Evolutionary conservation across 2,113 vertebrate species (phyloP).

Genomic region (Rhynchopsitta pachyrhyncha): DNA sequence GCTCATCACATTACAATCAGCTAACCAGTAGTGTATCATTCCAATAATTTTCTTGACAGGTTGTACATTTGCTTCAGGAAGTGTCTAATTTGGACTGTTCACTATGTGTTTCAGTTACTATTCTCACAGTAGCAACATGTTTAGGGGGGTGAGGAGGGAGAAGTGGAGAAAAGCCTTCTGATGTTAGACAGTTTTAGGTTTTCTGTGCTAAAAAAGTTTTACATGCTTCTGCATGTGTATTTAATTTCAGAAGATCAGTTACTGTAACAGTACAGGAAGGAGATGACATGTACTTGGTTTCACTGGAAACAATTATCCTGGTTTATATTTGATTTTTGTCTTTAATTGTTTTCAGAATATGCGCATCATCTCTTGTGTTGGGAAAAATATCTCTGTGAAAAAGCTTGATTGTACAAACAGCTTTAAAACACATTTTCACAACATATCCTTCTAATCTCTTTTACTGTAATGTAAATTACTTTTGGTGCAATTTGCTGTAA

Average conservation of each 20-base stretch:
- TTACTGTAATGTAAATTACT: neutral
- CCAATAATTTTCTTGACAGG: neutral
- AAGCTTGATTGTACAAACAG: neutral
- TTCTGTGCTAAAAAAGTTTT: neutral
- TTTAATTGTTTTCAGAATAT: neutral
- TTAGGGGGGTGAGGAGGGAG: neutral
- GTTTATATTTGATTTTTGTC: neutral
- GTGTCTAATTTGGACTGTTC: neutral
- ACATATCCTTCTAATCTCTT: neutral
- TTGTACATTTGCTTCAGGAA: neutral
- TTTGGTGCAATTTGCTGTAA: neutral
- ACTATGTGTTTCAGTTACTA: neutral
- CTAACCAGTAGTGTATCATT: neutral
- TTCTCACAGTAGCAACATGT: neutral
- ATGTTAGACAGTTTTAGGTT: neutral
- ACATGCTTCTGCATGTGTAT: neutral
- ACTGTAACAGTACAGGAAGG: neutral
- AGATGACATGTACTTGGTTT: neutral
- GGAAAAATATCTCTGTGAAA: neutral
- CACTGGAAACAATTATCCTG: neutral
- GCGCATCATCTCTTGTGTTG: neutral
- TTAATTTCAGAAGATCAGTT: neutral
- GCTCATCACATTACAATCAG: neutral
- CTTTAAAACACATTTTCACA: neutral
- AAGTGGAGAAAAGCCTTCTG: neutral